Evolutionary conservation across 1,140 invertebrate species (phyloP), one percentile per base, ranked within the genome.

Genomic region (Brachionus rotundiformis): DNA sequence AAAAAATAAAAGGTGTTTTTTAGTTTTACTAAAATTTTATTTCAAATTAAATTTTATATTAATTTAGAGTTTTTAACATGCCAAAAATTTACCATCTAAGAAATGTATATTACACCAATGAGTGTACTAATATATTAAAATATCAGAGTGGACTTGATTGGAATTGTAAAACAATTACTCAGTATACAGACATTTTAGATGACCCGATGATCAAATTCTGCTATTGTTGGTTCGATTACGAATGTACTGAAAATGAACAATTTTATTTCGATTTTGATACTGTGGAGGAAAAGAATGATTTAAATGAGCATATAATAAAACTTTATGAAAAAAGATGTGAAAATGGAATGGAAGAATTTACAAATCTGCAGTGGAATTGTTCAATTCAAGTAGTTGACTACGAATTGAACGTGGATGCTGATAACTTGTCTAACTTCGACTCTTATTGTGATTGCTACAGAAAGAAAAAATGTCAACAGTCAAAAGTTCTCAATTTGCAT

Each of bases 211-310:
- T 44, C 10, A 73, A 31, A 73, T 73, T 13, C 2, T 73, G 68
- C 41, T 73, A 73, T 73, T 73, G 68, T 44, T 73, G 36, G 16
- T 27, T 73, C 13, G 68, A 73, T 13, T 73, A 73, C n/a, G 68
- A 73, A 44, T 73, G 68, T 25, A 25, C 8, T 2, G 68, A 73
- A 25, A 73, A 73, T 39, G 68, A 73, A 25, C 68, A 73, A 25
- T 73, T 73, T 25, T 73, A 73, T 44, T 73, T 73, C 36, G 68
- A 73, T 73, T 73, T 73, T 23, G 39, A 73, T 3, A 41, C n/a
- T 23, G 68, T 25, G 25, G 36, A 73, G 8, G 68, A 73, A 23
- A 68, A 68, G 19, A 68, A 16, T 0, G 36, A 68, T n/a, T 36
- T 68, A 36, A 36, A 68, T 27, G 6, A 25, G 10, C 23, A 44